phyloP scores from a whole-genome alignment of 1,140 invertebrate genomes.

The Trissolcus basalis region DNA sequence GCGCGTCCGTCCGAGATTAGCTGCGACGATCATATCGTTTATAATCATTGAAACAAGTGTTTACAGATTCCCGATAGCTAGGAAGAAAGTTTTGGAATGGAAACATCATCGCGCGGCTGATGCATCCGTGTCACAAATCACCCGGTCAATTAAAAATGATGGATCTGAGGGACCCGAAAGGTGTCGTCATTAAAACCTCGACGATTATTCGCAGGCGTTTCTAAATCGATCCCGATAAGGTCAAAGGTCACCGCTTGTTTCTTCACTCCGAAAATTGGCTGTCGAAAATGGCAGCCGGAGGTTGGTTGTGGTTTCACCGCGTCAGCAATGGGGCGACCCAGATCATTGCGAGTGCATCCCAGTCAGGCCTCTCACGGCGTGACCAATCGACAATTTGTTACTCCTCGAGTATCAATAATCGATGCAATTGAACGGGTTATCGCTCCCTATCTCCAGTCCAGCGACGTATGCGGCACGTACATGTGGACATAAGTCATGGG shows the following conservation, averaged over 20 bases:
- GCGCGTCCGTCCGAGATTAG: conserved; percentile 54
- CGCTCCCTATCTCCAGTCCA: conserved; percentile 16
- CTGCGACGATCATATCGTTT: conserved; percentile 41
- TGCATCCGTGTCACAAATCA: neutral
- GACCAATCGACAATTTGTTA: conserved; percentile 66
- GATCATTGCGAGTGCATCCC: conserved; percentile 59
- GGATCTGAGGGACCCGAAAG: neutral
- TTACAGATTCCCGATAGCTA: conserved; percentile 52
- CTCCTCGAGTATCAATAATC: conserved; percentile 58
- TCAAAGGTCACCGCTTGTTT: neutral
- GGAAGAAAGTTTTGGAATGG: conserved; percentile 41
- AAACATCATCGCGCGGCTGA: conserved; percentile 8
- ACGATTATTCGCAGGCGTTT: neutral
- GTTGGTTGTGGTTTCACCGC: too few species aligned
- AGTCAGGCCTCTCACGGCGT: conserved; percentile 50
- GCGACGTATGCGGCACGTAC: conserved; percentile 23
- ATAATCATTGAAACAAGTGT: conserved; percentile 55
- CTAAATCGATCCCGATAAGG: neutral
- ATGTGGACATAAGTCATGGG: conserved; percentile 37
- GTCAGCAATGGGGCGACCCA: conserved; percentile 12
- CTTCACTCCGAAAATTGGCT: too few species aligned
- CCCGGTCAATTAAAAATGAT: conserved; percentile 1
- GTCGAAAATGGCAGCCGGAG: too few species aligned
- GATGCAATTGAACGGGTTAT: conserved; percentile 61
- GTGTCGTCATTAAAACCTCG: neutral